Conservation (phyloP, 1,140 invertebrate genomes). For the Leptoteleia sp. region DNA sequence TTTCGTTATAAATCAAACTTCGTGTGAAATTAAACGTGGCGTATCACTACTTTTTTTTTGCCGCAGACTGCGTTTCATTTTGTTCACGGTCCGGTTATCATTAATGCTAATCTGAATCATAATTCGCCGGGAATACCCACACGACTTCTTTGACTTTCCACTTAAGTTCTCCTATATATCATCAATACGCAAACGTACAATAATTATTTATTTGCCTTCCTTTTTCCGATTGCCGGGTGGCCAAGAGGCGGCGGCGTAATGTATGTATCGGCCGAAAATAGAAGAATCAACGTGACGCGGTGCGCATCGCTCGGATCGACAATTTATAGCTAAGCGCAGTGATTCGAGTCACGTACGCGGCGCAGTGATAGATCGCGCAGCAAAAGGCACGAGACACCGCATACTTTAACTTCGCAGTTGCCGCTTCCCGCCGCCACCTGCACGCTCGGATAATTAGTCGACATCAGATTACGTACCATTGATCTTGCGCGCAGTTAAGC, state of each 20-base stretch:
- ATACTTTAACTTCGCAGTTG: conserved; percentile 49
- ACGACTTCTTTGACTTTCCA: conserved; percentile 3
- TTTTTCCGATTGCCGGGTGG: no score
- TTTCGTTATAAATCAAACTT: no score
- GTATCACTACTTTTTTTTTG: no score
- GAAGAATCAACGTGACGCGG: conserved; percentile 43
- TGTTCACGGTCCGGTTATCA: not conserved
- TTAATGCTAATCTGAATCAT: not conserved
- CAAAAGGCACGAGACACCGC: conserved; percentile 46
- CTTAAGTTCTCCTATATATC: no score
- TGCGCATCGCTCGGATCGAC: conserved; percentile 20
- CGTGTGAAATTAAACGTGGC: no score
- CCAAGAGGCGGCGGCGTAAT: conserved; percentile 3
- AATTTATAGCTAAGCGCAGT: conserved; percentile 46
- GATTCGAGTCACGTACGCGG: conserved; percentile 54
- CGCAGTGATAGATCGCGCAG: conserved; percentile 47
- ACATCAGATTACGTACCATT: conserved; percentile 28
- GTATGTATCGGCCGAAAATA: conserved; percentile 44
- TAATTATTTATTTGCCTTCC: conserved; percentile 31
- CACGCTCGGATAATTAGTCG: conserved; percentile 38
- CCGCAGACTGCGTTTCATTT: no score
- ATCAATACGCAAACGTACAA: no score
- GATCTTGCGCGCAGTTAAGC: conserved; percentile 15
- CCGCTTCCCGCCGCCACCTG: conserved; percentile 46
- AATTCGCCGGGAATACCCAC: not conserved